Conservation (phyloP, 2,797 vertebrate genomes). For the Chaunax sp. region DNA sequence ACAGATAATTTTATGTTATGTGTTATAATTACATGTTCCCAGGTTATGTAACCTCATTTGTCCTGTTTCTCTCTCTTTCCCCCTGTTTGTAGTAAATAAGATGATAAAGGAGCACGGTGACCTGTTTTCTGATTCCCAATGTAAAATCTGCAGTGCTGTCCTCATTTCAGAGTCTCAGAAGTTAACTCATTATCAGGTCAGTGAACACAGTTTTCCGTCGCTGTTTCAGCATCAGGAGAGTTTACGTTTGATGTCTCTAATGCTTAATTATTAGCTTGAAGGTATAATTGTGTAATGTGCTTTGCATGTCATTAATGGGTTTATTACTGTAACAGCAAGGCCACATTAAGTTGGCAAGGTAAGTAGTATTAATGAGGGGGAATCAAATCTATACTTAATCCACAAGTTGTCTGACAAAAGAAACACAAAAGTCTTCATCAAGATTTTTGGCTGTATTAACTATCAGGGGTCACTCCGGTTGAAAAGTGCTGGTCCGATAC, state of each 20-base stretch:
- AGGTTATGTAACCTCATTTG: constrained; percentile 38
- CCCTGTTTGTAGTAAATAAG: constrained; percentile 85
- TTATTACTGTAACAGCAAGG: not conserved
- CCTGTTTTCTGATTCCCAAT: constrained; percentile 93
- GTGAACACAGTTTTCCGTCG: constrained; percentile 39
- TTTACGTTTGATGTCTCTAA: not conserved
- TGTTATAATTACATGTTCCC: constrained; percentile 32
- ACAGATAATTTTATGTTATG: not conserved
- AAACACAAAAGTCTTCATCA: no score
- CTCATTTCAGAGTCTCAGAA: constrained; percentile 96
- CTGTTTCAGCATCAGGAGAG: constrained; percentile 14
- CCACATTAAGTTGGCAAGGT: not conserved
- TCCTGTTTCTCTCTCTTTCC: constrained; percentile 15
- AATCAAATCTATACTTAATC: not conserved
- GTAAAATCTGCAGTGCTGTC: constrained; percentile 95
- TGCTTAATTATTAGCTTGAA: not conserved
- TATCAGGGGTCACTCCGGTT: no score
- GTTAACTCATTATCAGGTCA: constrained; percentile 95
- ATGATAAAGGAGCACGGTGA: constrained; percentile 93
- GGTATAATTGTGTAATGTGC: not conserved
- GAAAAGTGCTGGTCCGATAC: no score
- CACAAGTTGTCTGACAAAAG: not conserved
- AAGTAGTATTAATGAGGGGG: not conserved
- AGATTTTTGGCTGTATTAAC: no score
- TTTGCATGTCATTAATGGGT: not conserved